Evolutionary conservation across 2,797 vertebrate species (phyloP), one percentile per base, ranked within the genome.

Genomic region (Moxostoma hubbsi): DNA sequence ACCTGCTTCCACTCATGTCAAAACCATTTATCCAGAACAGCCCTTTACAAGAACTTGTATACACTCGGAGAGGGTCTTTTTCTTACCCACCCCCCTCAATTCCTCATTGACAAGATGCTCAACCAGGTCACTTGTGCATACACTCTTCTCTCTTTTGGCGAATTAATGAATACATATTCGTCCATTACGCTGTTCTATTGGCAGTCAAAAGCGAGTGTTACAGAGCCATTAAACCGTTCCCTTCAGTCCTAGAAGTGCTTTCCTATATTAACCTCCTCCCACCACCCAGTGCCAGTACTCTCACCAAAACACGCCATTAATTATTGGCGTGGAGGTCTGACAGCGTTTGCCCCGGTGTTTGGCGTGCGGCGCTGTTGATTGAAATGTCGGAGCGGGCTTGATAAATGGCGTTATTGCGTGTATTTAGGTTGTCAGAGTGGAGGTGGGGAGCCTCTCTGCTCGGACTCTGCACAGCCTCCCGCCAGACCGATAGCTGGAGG

Each of bases 1-100:
- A 93, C 95, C 96, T 96, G 96, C 94, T 95, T 95, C 95, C 94
- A 95, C 96, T 97, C 95, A 95, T 93, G 94, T 94, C 93, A 94
- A 92, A 95, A 93, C 93, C 93, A 94, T 93, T 95, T 94, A 94
- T 93, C 93, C 93, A 89, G 93, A 95, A 92, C 94, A 92, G 90
- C 91, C 90, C 87, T 89, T 84, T 85, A 88, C 88, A 90, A 85
- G 73, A 65, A 82, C 81, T 84, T 84, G 72, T 82, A 76, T 84
- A 70, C 87, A 80, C 79, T 89, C 88, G 85, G 85, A 86, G 81
- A 85, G 80, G 73, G 83, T 82, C 70, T 76, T 54, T 51, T 63
- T 78, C 4, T 36, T 36, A 43, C 67, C 67, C 67, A 58, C 58
- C 55, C 70, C 51, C 74, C 75, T 67, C 75, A 36, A 36, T 58